A percentile compares a stretch with the other conserved stretches of the same genome.
phyloP scores from a whole-genome alignment of 2,113 vertebrate genomes.

The Melanocharis versteri region DNA sequence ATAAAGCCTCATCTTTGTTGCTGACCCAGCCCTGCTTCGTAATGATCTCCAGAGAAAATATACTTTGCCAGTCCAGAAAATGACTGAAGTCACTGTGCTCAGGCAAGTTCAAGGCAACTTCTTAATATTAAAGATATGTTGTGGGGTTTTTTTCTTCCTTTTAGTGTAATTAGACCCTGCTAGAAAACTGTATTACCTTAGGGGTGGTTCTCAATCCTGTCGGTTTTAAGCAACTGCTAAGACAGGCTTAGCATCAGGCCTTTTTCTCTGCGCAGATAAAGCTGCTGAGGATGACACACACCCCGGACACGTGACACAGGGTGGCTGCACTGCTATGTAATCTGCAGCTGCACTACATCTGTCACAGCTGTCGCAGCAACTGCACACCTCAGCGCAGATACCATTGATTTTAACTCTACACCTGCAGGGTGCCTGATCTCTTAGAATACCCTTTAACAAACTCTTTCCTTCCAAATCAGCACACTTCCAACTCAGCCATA shows the following conservation, averaged over 20 bases:
- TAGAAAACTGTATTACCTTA: neutral
- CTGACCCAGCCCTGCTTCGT: neutral
- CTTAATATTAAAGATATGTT: neutral
- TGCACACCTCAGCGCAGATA: neutral
- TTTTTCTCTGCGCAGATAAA: neutral
- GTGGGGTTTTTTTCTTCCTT: neutral
- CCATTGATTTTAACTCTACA: neutral
- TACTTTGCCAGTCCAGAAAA: neutral
- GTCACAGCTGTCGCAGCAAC: neutral
- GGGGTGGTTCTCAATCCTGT: neutral
- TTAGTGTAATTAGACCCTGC: neutral
- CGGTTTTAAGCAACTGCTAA: neutral
- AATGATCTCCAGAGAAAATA: constrained; percentile 6
- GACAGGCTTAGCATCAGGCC: neutral
- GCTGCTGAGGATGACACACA: neutral
- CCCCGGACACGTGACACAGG: neutral
- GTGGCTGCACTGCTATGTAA: neutral
- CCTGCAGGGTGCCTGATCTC: rapidly evolving
- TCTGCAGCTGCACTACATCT: neutral
- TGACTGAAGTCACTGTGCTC: neutral
- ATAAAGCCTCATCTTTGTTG: neutral
- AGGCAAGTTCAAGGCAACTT: neutral
- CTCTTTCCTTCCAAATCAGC: neutral
- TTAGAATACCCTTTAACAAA: neutral
- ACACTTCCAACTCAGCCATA: neutral